These are phyloP conservation scores for Eidolon helvum DNA, from an alignment of 2,113 vertebrate genomes.

Conservation along the genomic window DNA sequence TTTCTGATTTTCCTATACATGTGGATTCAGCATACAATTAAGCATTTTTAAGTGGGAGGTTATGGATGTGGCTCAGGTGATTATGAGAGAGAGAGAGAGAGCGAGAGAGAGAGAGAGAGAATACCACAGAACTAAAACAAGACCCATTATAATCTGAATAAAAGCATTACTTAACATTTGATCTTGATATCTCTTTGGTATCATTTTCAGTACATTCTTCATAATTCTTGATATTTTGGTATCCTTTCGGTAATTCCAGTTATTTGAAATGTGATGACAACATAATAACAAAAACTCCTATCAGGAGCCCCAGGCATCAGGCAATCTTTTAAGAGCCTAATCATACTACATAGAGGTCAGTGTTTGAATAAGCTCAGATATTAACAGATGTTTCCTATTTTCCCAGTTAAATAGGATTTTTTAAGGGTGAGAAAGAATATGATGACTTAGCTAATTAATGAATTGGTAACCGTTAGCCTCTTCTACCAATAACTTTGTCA, in stretches of 20 bases:
- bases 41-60: neutral
- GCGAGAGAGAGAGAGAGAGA: neutral
- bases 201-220: neutral
- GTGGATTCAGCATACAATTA: neutral
- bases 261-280: neutral
- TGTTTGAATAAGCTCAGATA: neutral
- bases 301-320: neutral
- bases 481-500: neutral
- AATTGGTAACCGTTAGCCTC: neutral
- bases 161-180: neutral
- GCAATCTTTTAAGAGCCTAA: neutral
- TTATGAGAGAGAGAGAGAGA: neutral
- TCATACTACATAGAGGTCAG: neutral
- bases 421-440: neutral
- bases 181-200: neutral
- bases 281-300: neutral
- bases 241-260: neutral
- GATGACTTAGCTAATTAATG: neutral
- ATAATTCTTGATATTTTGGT: neutral
- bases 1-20: neutral
- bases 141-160: neutral
- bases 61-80: neutral
- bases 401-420: neutral
- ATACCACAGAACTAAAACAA: neutral
- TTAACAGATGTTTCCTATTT: constrained; percentile 22